phyloP scores from a whole-genome alignment of 2,888 invertebrate genomes.

The Stegana nigrithorax region DNA sequence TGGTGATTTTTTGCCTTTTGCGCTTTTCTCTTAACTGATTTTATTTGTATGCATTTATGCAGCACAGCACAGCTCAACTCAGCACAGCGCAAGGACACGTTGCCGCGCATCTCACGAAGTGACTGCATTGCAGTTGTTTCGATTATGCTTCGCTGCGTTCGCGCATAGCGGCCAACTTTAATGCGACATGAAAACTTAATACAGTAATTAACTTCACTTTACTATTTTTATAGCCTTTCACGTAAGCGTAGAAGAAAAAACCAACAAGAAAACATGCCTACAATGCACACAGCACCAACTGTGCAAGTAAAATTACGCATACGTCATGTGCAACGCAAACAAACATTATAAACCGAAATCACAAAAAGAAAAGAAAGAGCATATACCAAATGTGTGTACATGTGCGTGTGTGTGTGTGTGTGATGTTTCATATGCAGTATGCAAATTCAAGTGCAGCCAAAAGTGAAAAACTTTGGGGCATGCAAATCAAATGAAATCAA shows the following conservation, averaged over 20 bases:
- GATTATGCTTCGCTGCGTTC: slow-evolving; percentile 26
- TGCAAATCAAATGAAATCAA: neutral
- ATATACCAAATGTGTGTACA: too few species aligned
- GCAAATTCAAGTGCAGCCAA: slow-evolving; percentile 6
- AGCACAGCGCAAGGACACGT: neutral
- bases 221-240: slow-evolving; percentile 28
- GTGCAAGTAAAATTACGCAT: neutral
- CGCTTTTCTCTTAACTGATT: slow-evolving; percentile 4
- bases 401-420: too few species aligned
- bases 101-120: slow-evolving; percentile 51
- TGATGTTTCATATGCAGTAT: too few species aligned
- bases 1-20: slow-evolving; percentile 4
- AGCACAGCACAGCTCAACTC: neutral
- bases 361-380: neutral
- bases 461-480: neutral
- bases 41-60: slow-evolving; percentile 15
- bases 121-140: slow-evolving; percentile 55
- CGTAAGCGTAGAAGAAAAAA: slow-evolving; percentile 6
- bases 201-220: slow-evolving; percentile 55
- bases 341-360: neutral
- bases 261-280: slow-evolving; percentile 20
- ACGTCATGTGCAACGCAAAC: neutral
- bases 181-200: slow-evolving; percentile 55
- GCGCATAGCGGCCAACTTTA: too few species aligned
- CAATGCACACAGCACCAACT: slow-evolving; percentile 6